Evolutionary conservation across 2,113 vertebrate genomes (phyloP).

Genomic region (Paratilapia polleni): DNA sequence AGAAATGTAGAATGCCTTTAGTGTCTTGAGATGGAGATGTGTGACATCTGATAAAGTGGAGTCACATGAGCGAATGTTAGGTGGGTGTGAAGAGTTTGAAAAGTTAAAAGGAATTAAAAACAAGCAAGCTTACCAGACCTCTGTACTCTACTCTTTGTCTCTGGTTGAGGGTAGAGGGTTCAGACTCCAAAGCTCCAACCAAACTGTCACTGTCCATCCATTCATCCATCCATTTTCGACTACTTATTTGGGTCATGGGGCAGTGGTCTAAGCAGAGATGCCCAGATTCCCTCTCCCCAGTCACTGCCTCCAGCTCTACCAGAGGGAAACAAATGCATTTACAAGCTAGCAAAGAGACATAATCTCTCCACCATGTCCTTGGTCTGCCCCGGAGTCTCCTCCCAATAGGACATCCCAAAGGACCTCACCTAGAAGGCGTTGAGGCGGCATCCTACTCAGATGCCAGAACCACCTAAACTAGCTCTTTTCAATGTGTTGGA

Average conservation of each 20-base stretch:
- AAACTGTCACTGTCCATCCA: not conserved
- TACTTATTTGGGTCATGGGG: not conserved
- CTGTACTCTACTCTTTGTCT: not conserved
- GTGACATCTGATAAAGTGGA: not conserved
- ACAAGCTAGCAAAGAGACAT: not conserved
- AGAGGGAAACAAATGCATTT: not conserved
- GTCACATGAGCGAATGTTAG: not conserved
- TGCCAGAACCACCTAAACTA: not conserved
- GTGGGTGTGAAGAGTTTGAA: not conserved
- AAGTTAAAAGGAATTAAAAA: not conserved
- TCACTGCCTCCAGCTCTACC: not conserved
- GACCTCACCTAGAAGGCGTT: not conserved
- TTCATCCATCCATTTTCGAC: not conserved
- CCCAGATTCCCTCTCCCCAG: not conserved
- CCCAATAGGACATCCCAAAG: too few species aligned
- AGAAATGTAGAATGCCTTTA: not conserved
- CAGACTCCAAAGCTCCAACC: not conserved
- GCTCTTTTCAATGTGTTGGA: not conserved
- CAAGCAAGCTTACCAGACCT: not conserved
- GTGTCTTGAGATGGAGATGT: not conserved
- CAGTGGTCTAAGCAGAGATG: not conserved
- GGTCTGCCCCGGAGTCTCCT: too few species aligned
- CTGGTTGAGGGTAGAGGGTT: not conserved
- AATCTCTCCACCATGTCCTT: not conserved
- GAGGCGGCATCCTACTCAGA: not conserved